A percentile compares a stretch with the other conserved stretches of the same genome.
These are phyloP conservation scores for Paraescarpia echinospica DNA, from an alignment of 1,140 invertebrate species.

Conservation along the genomic window DNA sequence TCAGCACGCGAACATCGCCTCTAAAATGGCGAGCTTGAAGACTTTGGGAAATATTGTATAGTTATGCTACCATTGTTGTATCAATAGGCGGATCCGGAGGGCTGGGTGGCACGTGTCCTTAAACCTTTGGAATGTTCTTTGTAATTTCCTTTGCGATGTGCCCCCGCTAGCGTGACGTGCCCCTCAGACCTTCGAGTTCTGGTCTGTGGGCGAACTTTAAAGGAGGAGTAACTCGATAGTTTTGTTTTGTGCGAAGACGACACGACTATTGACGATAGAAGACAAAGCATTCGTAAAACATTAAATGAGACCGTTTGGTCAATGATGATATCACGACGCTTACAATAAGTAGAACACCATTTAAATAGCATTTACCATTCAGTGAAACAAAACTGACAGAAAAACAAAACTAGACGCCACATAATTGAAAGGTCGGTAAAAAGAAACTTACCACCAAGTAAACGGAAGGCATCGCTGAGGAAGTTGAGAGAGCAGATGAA, in stretches of 20 bases:
- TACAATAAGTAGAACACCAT: constrained; percentile 42
- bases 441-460: constrained; percentile 57
- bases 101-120: too few relatives aligned
- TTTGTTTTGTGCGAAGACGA: too few relatives aligned
- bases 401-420: not conserved
- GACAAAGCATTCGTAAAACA: not conserved
- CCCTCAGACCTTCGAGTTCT: too few relatives aligned
- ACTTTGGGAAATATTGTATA: too few relatives aligned
- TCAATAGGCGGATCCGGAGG: not conserved
- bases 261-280: not conserved
- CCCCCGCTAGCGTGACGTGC: too few relatives aligned
- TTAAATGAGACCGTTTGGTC: not conserved
- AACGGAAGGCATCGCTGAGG: constrained; percentile 60
- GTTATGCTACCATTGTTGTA: too few relatives aligned
- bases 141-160: too few relatives aligned
- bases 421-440: not conserved
- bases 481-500: constrained; percentile 63
- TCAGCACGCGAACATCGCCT: too few relatives aligned
- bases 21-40: too few relatives aligned
- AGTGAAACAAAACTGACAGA: not conserved
- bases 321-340: not conserved
- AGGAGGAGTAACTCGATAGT: too few relatives aligned
- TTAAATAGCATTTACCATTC: not conserved
- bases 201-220: too few relatives aligned
- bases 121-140: too few relatives aligned